Evolutionary conservation across 2,113 vertebrate genomes (phyloP).

Genomic region (Lagopus muta): DNA sequence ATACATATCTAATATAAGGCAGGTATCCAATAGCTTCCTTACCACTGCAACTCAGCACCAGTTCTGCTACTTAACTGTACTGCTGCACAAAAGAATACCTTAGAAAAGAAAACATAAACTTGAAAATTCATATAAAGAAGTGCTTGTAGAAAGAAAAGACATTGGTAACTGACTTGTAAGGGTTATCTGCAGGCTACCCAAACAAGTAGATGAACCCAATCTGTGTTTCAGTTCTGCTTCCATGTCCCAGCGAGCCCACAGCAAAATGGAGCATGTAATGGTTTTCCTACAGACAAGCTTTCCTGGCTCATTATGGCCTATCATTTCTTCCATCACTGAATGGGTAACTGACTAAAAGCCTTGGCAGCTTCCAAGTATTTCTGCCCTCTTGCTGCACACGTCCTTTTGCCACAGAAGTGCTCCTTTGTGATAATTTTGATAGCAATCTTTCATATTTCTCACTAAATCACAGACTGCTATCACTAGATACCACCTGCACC

Average conservation of each 20-base stretch:
- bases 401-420: neutral
- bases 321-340: slow-evolving; percentile 23
- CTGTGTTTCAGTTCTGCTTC: neutral
- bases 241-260: neutral
- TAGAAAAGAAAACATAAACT: neutral
- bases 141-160: neutral
- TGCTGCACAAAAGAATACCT: neutral
- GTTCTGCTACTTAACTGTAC: neutral
- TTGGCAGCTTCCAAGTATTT: neutral
- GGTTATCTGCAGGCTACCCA: neutral
- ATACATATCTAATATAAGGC: neutral
- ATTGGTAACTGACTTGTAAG: neutral
- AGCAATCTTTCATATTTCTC: neutral
- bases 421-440: neutral
- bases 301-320: slow-evolving; percentile 2
- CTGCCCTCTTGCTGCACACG: neutral
- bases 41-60: neutral
- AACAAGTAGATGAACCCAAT: neutral
- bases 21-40: neutral
- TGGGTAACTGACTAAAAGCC: neutral
- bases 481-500: neutral
- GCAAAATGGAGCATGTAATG: neutral
- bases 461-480: neutral
- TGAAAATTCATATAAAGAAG: neutral
- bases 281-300: slow-evolving; percentile 38